Percentiles rank a stretch among this genome's conserved stretches.
phyloP scores from a whole-genome alignment of 1,140 invertebrate genomes.

The Hestina assimilis region DNA sequence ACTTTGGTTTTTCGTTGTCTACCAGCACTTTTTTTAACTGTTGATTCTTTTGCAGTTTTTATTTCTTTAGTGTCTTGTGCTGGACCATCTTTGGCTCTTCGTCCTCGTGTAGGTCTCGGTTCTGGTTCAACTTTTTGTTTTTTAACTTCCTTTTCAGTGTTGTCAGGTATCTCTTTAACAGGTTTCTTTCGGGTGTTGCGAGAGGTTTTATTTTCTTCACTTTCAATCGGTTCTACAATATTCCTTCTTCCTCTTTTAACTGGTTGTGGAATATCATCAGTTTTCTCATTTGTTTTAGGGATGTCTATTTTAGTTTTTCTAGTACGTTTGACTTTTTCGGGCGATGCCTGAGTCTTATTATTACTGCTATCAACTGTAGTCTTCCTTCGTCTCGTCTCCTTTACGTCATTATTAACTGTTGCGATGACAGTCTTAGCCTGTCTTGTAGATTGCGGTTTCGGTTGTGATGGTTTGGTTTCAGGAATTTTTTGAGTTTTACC shows the following conservation, averaged over 20 bases:
- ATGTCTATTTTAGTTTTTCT: neutral
- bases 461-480: constrained; percentile 23
- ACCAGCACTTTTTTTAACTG: no score
- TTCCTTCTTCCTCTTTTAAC: constrained; percentile 19
- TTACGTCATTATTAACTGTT: neutral
- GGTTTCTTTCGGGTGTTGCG: neutral
- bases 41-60: neutral
- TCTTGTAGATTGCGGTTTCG: constrained; percentile 19
- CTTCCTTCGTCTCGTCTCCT: neutral
- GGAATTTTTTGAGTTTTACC: constrained; percentile 10
- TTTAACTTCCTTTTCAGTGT: constrained; percentile 8
- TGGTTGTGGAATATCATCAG: neutral
- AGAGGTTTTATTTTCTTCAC: constrained; percentile 9
- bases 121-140: neutral
- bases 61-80: neutral
- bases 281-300: neutral
- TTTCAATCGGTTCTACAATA: neutral
- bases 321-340: neutral
- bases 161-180: neutral
- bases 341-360: neutral
- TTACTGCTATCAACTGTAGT: neutral
- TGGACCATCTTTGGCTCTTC: neutral
- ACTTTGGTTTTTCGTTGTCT: no score
- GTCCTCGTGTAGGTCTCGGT: neutral
- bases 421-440: constrained; percentile 9